Evolutionary conservation across 1,140 invertebrate species (phyloP), one percentile per base, ranked within the genome.

Genomic region (Diabrotica virgifera): DNA sequence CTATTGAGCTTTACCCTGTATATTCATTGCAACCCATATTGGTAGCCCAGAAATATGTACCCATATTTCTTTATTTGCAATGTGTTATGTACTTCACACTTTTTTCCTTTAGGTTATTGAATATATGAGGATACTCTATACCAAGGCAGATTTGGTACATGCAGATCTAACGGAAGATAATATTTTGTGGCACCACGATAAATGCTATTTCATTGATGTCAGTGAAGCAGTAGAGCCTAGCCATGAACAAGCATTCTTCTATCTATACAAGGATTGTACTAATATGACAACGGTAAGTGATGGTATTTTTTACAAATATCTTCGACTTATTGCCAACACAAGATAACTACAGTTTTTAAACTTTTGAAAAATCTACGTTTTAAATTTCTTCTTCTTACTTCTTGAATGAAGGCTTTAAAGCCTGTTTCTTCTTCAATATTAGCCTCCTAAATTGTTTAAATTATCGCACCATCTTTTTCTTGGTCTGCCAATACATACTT

Each of bases 111-210:
- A 87, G 70, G 80, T 88, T 54, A 80, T 87, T 0, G 80, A 90
- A 72, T 83, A 85, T 1, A 90, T 96, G 86, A 84, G 87, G 65
- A 86, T 81, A 67, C 68, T 97, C 71, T 95, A 90, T 78, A 84
- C 86, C 54, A 82, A 90, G 63, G 94, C 91, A 38, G 85, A 88
- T 40, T 78, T 97, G 63, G 89, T 97, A 5, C 95, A 97, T 80
- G 92, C 91, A n/a, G 95, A 97, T 83, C 80, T 97, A 14, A 94
- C 91, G 24, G 95, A 96, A 79, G 97, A 94, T 77, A 97, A 97
- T 78, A 87, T 97, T 64, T 80, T 97, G 35, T 93, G 90, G 87
- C 84, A 88, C 76, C 81, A 94, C 40, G 83, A 85, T 12, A 84
- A 88, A 66, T 91, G 92, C 62, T 94, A 89, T 85, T 87, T 96